Evolutionary conservation across 2,888 invertebrate genomes (phyloP).

Genomic region (Drosophila pseudotakahashii): DNA sequence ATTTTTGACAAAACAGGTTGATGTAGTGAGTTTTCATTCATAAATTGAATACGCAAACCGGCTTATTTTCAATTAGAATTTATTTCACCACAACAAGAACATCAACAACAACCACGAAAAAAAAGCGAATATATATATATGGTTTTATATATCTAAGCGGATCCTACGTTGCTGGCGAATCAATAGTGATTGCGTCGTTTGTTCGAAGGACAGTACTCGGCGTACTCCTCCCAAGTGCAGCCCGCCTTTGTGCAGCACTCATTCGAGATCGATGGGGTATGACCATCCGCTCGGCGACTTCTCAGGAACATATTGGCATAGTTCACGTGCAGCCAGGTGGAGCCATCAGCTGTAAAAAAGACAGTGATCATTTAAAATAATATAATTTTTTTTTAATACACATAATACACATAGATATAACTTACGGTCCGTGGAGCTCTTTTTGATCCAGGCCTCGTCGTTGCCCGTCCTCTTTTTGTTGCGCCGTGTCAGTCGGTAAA

Average conservation of each 20-base stretch:
- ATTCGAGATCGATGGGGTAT: constrained; percentile 85
- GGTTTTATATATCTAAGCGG: constrained; percentile 14
- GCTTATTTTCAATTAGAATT: constrained; percentile 13
- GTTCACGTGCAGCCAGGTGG: constrained; percentile 83
- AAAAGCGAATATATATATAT: constrained; percentile 30
- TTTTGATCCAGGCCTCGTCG: constrained; percentile 54
- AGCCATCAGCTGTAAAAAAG: constrained; percentile 17
- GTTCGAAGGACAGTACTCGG: constrained; percentile 87
- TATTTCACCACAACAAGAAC: constrained; percentile 31
- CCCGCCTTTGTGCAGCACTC: constrained; percentile 87
- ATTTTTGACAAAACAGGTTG: too few species aligned
- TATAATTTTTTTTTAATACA: too few species aligned
- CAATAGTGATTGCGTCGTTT: constrained; percentile 84
- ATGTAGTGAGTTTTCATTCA: too few species aligned
- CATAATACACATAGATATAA: background rate
- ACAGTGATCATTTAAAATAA: background rate
- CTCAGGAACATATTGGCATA: constrained; percentile 81
- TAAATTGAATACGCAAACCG: too few species aligned
- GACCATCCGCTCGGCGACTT: constrained; percentile 69
- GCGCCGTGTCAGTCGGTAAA: constrained; percentile 86
- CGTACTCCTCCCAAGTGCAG: constrained; percentile 88
- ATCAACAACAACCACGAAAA: constrained; percentile 38
- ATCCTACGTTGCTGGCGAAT: constrained; percentile 5
- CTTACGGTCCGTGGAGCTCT: constrained; percentile 35
- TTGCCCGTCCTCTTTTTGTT: constrained; percentile 74